A percentile compares a stretch with the other conserved stretches of the same genome.
These are phyloP conservation scores for Dreissena polymorpha DNA, from an alignment of 1,140 invertebrate species.

Conservation along the genomic window DNA sequence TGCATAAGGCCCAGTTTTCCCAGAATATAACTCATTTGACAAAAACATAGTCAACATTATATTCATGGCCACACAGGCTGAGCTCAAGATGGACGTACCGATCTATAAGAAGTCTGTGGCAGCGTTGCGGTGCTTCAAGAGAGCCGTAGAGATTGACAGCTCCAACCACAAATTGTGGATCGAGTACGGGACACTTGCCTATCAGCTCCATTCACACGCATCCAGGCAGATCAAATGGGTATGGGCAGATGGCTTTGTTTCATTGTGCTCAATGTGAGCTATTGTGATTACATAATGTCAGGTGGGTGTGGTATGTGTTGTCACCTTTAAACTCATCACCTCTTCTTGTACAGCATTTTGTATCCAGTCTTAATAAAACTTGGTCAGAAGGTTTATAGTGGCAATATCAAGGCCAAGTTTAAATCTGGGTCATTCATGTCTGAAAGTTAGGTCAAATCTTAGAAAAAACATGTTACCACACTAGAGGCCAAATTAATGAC, in stretches of 20 bases:
- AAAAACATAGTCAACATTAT: too few species aligned
- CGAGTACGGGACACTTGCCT: slow-evolving; percentile 93
- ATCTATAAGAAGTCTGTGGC: slow-evolving; percentile 86
- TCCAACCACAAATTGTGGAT: slow-evolving; percentile 90
- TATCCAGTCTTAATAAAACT: too few species aligned
- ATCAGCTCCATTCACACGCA: slow-evolving; percentile 92
- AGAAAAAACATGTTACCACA: too few species aligned
- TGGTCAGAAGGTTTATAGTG: background rate
- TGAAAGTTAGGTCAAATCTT: too few species aligned
- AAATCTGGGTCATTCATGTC: too few species aligned
- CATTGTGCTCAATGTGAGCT: background rate
- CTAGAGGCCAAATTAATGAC: too few species aligned
- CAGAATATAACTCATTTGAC: too few species aligned
- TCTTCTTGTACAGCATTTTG: too few species aligned
- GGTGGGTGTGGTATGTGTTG: background rate
- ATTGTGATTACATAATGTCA: background rate
- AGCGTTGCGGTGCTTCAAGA: slow-evolving; percentile 88
- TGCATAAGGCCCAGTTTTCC: too few species aligned
- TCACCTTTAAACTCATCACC: too few species aligned
- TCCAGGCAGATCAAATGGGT: slow-evolving; percentile 90
- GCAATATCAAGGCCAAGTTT: too few species aligned
- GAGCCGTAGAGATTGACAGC: slow-evolving; percentile 86
- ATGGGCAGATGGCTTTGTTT: slow-evolving; percentile 15
- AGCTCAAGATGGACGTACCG: slow-evolving; percentile 83
- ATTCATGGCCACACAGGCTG: slow-evolving; percentile 74